A percentile compares a stretch with the other conserved stretches of the same genome.
These are phyloP conservation scores for Ectropis crepuscularia DNA, from an alignment of 2,888 invertebrate genomes.

Conservation along the genomic window DNA sequence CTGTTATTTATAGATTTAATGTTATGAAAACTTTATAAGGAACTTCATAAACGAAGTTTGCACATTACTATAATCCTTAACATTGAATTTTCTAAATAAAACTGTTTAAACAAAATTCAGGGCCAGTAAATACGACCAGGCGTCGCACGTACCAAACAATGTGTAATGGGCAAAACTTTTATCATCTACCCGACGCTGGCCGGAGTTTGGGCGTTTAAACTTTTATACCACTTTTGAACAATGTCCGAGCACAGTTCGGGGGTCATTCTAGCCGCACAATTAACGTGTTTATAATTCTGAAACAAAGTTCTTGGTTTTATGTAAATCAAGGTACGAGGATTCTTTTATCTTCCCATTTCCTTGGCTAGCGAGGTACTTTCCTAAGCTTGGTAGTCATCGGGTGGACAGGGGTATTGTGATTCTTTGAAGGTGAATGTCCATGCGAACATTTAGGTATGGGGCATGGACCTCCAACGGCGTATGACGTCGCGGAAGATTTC, in stretches of 20 bases:
- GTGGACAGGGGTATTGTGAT: too few species aligned
- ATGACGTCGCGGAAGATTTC: too few species aligned
- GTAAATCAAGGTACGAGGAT: slow-evolving; percentile 7
- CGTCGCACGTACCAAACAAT: slow-evolving; percentile 52
- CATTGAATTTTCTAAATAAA: slow-evolving; percentile 18
- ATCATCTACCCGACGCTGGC: slow-evolving; percentile 56
- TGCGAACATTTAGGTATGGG: too few species aligned
- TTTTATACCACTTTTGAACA: slow-evolving; percentile 61
- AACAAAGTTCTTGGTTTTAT: slow-evolving; percentile 17
- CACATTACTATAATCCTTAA: background rate
- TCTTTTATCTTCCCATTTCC: background rate
- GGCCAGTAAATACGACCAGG: slow-evolving; percentile 45
- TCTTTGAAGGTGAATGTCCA: too few species aligned
- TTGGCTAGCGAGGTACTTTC: background rate
- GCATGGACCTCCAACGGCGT: too few species aligned
- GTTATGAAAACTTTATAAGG: too few species aligned
- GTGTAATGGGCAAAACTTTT: slow-evolving; percentile 62
- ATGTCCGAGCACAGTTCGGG: slow-evolving; percentile 38
- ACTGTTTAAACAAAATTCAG: slow-evolving; percentile 33
- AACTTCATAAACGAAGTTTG: too few species aligned
- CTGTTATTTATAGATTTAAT: too few species aligned
- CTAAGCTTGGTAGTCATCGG: too few species aligned
- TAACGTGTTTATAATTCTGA: slow-evolving; percentile 23
- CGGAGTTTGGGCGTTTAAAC: slow-evolving; percentile 52
- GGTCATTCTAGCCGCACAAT: slow-evolving; percentile 34